These are phyloP conservation scores for Denticeps clupeoides DNA, from an alignment of 2,797 vertebrate genomes.

Conservation along the genomic window DNA sequence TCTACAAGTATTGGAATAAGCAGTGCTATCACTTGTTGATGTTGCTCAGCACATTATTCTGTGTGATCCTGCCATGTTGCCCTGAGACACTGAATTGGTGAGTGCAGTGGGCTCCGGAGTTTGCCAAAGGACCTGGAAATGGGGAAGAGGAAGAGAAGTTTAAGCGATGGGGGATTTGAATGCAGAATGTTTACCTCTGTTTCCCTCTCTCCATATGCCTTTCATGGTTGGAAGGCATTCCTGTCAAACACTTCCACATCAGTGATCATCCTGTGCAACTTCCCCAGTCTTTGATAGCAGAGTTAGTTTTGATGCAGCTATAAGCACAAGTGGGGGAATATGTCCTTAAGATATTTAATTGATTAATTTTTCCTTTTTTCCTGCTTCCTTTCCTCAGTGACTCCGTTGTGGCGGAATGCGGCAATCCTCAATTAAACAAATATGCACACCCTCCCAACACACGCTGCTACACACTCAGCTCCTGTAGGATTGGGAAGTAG, in stretches of 20 bases:
- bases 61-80: slow-evolving; percentile 23
- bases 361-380: slow-evolving; percentile 29
- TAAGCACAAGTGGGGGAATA: slow-evolving; percentile 35
- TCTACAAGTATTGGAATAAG: slow-evolving; percentile 25
- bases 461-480: slow-evolving; percentile 56
- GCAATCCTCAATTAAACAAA: slow-evolving; percentile 57
- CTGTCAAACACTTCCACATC: slow-evolving; percentile 37
- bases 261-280: slow-evolving; percentile 38
- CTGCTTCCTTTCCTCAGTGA: slow-evolving; percentile 26
- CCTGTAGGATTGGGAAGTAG: slow-evolving; percentile 52
- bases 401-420: slow-evolving; percentile 44
- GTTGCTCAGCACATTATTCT: slow-evolving; percentile 20
- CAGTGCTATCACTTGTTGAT: slow-evolving; percentile 26
- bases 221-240: slow-evolving; percentile 44
- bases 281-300: slow-evolving; percentile 28
- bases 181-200: slow-evolving; percentile 11
- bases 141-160: neutral
- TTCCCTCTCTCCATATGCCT: neutral
- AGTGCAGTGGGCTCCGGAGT: slow-evolving; percentile 21
- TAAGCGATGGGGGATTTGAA: slow-evolving; percentile 6
- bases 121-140: slow-evolving; percentile 17
- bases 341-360: slow-evolving; percentile 54
- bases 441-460: slow-evolving; percentile 51
- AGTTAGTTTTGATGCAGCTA: slow-evolving; percentile 25
- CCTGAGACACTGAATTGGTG: slow-evolving; percentile 23